phyloP scores from a whole-genome alignment of 2,888 invertebrate genomes.

The Nezara viridula region DNA sequence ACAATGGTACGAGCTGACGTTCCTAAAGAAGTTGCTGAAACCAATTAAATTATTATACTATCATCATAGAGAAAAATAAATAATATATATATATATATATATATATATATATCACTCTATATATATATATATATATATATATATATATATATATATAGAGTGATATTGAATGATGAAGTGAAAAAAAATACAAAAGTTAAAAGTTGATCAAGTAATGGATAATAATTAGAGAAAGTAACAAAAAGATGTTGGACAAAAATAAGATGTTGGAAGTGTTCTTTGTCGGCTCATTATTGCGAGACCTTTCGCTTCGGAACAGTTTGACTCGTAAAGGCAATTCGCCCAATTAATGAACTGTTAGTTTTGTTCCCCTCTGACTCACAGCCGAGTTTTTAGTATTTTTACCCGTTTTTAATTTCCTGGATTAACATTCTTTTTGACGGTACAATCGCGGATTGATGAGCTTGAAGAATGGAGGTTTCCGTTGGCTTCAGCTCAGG shows the following conservation, averaged over 20 bases:
- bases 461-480: too few relatives aligned
- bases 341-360: not conserved
- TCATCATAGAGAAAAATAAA: not conserved
- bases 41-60: not conserved
- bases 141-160: too few relatives aligned
- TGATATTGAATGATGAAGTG: too few relatives aligned
- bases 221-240: too few relatives aligned
- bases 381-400: not conserved
- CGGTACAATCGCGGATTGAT: not conserved
- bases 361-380: constrained; percentile 13
- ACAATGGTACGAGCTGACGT: not conserved
- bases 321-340: constrained; percentile 3
- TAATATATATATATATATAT: not conserved
- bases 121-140: too few relatives aligned
- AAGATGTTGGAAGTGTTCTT: not conserved
- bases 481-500: not conserved
- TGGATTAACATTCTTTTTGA: not conserved
- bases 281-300: not conserved
- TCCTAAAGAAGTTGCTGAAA: not conserved
- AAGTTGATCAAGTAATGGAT: too few relatives aligned
- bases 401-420: not conserved
- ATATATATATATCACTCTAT: too few relatives aligned
- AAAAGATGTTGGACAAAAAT: too few relatives aligned
- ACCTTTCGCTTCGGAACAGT: constrained; percentile 10
- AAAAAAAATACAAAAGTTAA: too few relatives aligned